These are phyloP conservation scores for Mormoops blainvillei DNA, from an alignment of 2,113 vertebrate genomes.

Conservation along the genomic window DNA sequence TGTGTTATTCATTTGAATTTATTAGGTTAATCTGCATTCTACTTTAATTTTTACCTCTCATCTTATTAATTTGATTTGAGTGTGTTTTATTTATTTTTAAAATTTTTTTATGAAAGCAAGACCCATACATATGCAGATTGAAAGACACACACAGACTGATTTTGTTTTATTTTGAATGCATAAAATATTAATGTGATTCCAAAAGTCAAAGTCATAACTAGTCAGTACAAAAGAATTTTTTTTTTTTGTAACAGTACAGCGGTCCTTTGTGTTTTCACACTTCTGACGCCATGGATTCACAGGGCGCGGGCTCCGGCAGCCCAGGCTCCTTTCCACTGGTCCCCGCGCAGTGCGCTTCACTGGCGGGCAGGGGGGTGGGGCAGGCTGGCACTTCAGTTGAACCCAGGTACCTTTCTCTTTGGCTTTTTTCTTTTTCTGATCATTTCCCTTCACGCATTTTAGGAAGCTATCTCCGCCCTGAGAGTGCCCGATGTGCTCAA, in stretches of 20 bases:
- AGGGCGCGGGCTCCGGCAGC: background rate
- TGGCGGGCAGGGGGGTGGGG: too few relatives aligned
- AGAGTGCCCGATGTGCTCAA: background rate
- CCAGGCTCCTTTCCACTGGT: background rate
- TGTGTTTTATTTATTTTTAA: background rate
- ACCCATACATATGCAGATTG: background rate
- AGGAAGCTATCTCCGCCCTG: background rate
- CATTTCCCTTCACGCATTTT: background rate
- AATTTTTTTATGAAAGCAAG: background rate
- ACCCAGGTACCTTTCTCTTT: background rate
- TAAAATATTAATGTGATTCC: background rate
- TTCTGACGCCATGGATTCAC: background rate
- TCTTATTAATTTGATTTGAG: background rate
- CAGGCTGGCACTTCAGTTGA: background rate
- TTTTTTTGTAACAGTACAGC: background rate
- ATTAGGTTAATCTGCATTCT: background rate
- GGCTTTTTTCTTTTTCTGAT: background rate
- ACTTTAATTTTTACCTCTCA: background rate
- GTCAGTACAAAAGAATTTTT: background rate
- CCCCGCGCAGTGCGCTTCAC: background rate
- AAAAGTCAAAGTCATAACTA: background rate
- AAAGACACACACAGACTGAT: background rate
- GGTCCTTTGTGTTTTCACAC: background rate
- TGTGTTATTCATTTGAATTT: background rate
- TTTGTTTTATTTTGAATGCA: background rate